Evolutionary conservation across 2,797 vertebrate genomes (phyloP).

Genomic region (Malurus leucopterus): DNA sequence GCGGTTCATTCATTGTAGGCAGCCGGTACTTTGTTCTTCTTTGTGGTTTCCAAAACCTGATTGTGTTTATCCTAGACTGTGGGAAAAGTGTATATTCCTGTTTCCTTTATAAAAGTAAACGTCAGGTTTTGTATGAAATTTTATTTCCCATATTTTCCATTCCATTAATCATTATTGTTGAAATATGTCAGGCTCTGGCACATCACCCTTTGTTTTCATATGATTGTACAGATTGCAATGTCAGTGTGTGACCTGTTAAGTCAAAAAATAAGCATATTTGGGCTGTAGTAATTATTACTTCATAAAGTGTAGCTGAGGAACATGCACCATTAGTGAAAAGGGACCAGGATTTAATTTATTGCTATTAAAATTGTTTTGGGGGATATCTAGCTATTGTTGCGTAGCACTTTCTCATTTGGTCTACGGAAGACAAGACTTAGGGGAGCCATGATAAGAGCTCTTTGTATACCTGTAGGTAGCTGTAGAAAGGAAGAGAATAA

Average conservation of each 20-base stretch:
- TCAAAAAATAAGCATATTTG: slow-evolving; percentile 15
- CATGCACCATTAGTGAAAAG: neutral
- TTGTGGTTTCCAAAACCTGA: slow-evolving; percentile 65
- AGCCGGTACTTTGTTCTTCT: slow-evolving; percentile 68
- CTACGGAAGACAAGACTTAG: neutral
- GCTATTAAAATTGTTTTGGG: neutral
- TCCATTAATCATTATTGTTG: slow-evolving; percentile 64
- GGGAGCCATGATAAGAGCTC: neutral
- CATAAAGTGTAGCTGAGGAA: neutral
- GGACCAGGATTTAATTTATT: slow-evolving; percentile 6
- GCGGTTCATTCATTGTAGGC: slow-evolving; percentile 50
- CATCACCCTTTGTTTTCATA: slow-evolving; percentile 62
- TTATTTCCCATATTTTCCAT: slow-evolving; percentile 74
- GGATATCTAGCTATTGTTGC: neutral
- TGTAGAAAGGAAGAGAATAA: neutral
- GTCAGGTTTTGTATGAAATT: slow-evolving; percentile 71
- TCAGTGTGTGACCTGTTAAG: slow-evolving; percentile 60
- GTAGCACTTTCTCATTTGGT: neutral
- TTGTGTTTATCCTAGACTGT: slow-evolving; percentile 67
- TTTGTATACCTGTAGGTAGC: neutral
- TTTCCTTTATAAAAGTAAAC: slow-evolving; percentile 72
- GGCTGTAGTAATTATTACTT: slow-evolving; percentile 33
- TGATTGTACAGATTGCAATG: slow-evolving; percentile 61
- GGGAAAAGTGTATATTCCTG: slow-evolving; percentile 71
- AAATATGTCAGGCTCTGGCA: slow-evolving; percentile 63